phyloP scores from a whole-genome alignment of 2,797 vertebrate species.

The Xenentodon cancila region DNA sequence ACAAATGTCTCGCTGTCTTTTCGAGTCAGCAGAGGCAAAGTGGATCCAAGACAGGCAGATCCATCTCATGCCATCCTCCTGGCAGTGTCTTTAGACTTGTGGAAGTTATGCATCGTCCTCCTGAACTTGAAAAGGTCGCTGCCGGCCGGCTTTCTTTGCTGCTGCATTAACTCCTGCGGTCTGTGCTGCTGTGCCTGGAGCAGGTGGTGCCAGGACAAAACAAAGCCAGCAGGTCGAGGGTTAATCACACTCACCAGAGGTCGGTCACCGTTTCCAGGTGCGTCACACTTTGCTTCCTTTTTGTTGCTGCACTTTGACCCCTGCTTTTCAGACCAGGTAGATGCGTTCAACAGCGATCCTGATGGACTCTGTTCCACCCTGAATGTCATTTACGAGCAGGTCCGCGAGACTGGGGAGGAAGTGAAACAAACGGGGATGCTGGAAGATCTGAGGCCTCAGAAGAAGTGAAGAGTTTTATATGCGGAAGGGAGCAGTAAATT shows the following conservation, averaged over 20 bases:
- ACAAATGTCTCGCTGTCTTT: conserved; percentile 41
- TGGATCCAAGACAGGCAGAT: conserved; percentile 40
- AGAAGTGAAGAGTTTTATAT: conserved; percentile 15
- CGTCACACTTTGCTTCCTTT: conserved; percentile 61
- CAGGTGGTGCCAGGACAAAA: conserved; percentile 63
- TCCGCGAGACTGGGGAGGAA: conserved; percentile 18
- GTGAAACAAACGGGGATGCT: conserved; percentile 2
- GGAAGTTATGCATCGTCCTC: conserved; percentile 18
- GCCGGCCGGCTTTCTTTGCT: conserved; percentile 46
- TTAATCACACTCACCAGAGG: conserved; percentile 68
- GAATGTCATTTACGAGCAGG: conserved; percentile 15
- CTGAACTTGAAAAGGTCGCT: conserved; percentile 44
- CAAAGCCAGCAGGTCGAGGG: conserved; percentile 57
- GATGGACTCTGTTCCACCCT: conserved; percentile 33
- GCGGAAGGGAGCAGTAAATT: conserved; percentile 11
- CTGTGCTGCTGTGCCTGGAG: conserved; percentile 55
- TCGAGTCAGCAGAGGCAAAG: conserved; percentile 28
- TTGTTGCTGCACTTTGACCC: conserved; percentile 59
- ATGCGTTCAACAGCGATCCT: conserved; percentile 5
- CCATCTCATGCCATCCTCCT: conserved; percentile 34
- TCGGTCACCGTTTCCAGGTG: conserved; percentile 62
- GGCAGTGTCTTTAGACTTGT: conserved; percentile 18
- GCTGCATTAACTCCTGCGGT: conserved; percentile 63
- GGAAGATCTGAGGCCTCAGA: conserved; percentile 1
- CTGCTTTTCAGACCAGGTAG: conserved; percentile 39